Conservation (phyloP, 2,888 invertebrate genomes). For the Apodemia duryi region DNA sequence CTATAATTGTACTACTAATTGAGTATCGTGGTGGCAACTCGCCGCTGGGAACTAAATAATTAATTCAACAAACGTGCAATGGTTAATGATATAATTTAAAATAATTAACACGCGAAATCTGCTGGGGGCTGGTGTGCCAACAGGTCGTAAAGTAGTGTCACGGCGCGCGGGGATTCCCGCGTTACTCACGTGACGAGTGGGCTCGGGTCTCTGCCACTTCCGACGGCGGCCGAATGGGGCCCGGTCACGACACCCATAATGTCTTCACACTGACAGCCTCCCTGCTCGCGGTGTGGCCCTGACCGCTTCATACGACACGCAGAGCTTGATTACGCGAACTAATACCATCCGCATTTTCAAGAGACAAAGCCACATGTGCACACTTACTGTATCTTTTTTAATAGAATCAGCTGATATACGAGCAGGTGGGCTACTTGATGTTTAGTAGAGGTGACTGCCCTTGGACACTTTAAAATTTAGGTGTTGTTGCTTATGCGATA, state of each 20-base stretch:
- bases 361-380: too few species aligned
- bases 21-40: background rate
- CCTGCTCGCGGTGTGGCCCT: background rate
- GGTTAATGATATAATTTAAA: background rate
- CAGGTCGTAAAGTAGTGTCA: background rate
- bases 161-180: background rate
- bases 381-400: too few species aligned
- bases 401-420: too few species aligned
- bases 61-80: background rate
- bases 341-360: too few species aligned
- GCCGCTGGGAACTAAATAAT: background rate
- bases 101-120: background rate
- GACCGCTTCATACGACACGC: background rate
- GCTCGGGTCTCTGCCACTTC: background rate
- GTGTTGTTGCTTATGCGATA: too few species aligned
- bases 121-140: background rate
- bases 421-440: too few species aligned
- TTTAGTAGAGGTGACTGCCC: too few species aligned
- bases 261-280: background rate
- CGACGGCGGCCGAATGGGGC: background rate
- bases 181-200: slow-evolving; percentile 6
- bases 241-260: background rate
- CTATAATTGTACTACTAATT: background rate
- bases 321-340: too few species aligned
- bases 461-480: too few species aligned